A percentile compares a stretch with the other conserved stretches of the same genome.
Conservation (phyloP, 2,888 invertebrate genomes). For the Branchipolynoe longqiensis region DNA sequence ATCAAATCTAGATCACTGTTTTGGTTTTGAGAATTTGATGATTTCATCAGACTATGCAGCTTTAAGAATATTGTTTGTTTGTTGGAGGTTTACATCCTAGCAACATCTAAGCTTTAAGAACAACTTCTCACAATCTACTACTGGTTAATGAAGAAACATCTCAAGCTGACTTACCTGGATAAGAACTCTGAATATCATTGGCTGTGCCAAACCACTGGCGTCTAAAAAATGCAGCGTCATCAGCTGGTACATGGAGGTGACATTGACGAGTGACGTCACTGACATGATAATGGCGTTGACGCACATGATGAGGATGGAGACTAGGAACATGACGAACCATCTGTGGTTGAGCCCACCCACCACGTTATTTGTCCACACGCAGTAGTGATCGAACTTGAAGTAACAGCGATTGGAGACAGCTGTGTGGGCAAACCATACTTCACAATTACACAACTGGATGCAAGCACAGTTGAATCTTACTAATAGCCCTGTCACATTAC, state of each 20-base stretch:
- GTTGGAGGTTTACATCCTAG: too few species aligned
- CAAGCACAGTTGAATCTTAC: too few species aligned
- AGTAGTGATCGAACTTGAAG: conserved; percentile 81
- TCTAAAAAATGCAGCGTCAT: conserved; percentile 73
- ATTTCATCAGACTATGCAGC: too few species aligned
- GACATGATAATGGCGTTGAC: conserved; percentile 75
- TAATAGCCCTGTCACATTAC: too few species aligned
- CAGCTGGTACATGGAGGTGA: conserved; percentile 71
- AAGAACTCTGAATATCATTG: conserved; percentile 73
- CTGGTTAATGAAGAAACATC: too few species aligned
- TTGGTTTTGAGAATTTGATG: too few species aligned
- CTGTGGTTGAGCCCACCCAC: conserved; percentile 80
- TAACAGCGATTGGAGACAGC: conserved; percentile 79
- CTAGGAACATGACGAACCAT: conserved; percentile 78
- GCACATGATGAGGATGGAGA: conserved; percentile 74
- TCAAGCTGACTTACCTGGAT: conserved; percentile 74
- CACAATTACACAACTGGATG: too few species aligned
- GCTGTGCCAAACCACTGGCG: conserved; percentile 70
- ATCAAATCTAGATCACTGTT: too few species aligned
- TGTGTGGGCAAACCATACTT: too few species aligned
- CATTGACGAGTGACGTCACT: conserved; percentile 70
- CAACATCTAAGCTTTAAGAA: too few species aligned
- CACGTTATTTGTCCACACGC: conserved; percentile 81
- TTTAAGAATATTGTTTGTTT: too few species aligned
- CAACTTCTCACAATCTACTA: too few species aligned